Evolutionary conservation across 2,113 vertebrate species (phyloP), one percentile per base, ranked within the genome.

Genomic region (Percina caprodes): DNA sequence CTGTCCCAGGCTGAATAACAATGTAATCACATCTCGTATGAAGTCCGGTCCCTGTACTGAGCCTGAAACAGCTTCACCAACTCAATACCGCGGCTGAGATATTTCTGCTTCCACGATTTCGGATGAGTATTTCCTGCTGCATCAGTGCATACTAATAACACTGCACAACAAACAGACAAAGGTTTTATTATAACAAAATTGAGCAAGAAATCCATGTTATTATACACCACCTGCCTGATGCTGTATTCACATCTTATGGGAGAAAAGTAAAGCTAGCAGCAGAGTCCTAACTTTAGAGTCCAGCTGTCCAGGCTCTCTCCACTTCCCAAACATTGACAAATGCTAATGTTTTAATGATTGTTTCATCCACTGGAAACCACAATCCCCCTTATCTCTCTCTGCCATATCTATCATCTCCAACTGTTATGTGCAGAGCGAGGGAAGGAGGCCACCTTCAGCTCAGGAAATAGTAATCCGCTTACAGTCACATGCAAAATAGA

Each of bases 351-450:
- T 42, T 77, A 82, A 86, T 88, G 87, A 89, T 89, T 88, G 77
- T 91, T 89, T 92, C 68, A 85, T 86, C 76, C 80, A 58, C 62
- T 51, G 55, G 49, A 80, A 84, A 83, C 70, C 52, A 23, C 85
- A 91, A 92, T 90, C 90, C 88, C 88, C 68, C 78, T 89, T 86
- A 92, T 91, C 88, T 84, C 75, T 46, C 69, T 69, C 87, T 66
- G 69, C 87, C 80, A 75, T 78, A 79, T 85, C 78, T 78, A 69
- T 85, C 73, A 86, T 86, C 79, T 87, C 82, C 86, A 72, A 76
- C 83, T 75, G 86, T 46, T 82, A 71, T 51, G 66, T 77, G 78
- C 76, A 82, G 67, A 88, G 80, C 66, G 55, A 79, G 61, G 66
- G n/a, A n/a, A n/a, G n/a, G 69, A 86, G 83, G 74, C 81, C 83